phyloP scores from a whole-genome alignment of 2,113 vertebrate species.

The Hystrix cristata region DNA sequence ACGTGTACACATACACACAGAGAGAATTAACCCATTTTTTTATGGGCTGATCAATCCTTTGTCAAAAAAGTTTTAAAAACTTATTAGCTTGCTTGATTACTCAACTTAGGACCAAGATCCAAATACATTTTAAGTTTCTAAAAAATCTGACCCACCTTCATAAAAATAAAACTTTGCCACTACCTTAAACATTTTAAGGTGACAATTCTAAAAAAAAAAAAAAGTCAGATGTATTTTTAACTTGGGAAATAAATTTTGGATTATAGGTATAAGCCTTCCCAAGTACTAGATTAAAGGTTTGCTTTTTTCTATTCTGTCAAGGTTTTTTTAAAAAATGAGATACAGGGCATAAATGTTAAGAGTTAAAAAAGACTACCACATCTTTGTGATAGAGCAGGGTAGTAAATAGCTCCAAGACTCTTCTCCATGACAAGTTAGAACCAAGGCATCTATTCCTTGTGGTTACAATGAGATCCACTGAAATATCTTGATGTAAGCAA shows the following conservation, averaged over 20 bases:
- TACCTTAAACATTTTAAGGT: slow-evolving; percentile 17
- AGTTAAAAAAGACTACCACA: background rate
- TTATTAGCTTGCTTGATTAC: background rate
- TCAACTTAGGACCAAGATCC: background rate
- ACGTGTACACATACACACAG: background rate
- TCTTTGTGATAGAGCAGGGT: background rate
- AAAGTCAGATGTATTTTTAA: background rate
- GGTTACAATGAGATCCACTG: background rate
- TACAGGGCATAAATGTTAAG: background rate
- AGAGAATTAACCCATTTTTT: background rate
- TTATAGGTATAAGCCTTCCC: background rate
- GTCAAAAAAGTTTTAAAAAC: background rate
- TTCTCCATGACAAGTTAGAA: background rate
- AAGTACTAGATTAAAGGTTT: background rate
- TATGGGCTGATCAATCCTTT: background rate
- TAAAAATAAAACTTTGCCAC: background rate
- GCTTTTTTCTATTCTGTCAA: background rate
- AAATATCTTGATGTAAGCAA: background rate
- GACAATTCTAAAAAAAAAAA: background rate
- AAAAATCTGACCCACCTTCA: slow-evolving; percentile 1
- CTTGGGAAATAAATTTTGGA: slow-evolving; percentile 44
- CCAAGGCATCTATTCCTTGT: background rate
- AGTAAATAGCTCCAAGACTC: background rate
- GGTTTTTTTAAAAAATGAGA: background rate
- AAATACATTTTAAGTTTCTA: background rate